These are phyloP conservation scores for Myzus persicae DNA, from an alignment of 1,140 invertebrate genomes.

Conservation along the genomic window DNA sequence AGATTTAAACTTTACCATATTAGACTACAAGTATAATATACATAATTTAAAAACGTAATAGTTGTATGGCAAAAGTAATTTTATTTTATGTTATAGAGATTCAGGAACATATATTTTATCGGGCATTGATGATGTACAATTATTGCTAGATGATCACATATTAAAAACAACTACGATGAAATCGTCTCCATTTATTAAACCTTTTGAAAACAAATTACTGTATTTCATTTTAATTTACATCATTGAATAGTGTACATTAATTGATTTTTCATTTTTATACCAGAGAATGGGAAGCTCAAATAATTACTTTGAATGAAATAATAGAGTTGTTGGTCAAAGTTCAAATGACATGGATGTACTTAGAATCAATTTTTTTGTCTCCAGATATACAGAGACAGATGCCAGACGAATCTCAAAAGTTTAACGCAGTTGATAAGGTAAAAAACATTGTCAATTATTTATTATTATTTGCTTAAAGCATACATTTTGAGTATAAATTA, in stretches of 20 bases:
- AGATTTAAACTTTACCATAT: slow-evolving; percentile 81
- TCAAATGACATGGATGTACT: slow-evolving; percentile 96
- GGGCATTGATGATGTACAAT: slow-evolving; percentile 92
- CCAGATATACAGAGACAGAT: slow-evolving; percentile 97
- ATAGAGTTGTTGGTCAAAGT: slow-evolving; percentile 96
- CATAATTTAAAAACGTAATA: neutral
- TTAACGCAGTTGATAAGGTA: slow-evolving; percentile 89
- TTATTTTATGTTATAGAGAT: slow-evolving; percentile 70
- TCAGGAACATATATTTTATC: slow-evolving; percentile 91
- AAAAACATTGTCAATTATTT: neutral
- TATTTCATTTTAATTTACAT: slow-evolving; percentile 8
- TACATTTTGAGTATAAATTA: no score
- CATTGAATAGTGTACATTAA: neutral
- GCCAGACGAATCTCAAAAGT: slow-evolving; percentile 85
- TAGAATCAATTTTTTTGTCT: slow-evolving; percentile 97
- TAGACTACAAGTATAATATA: slow-evolving; percentile 68
- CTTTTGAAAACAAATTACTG: slow-evolving; percentile 73
- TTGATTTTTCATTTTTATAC: neutral
- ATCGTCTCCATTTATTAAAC: slow-evolving; percentile 95
- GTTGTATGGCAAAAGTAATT: neutral
- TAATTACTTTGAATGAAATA: slow-evolving; percentile 85
- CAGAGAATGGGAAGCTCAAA: slow-evolving; percentile 80
- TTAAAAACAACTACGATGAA: slow-evolving; percentile 98
- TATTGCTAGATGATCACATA: slow-evolving; percentile 94
- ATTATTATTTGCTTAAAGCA: no score